Conservation (phyloP, 2,797 vertebrate genomes). For the Dermochelys coriacea region DNA sequence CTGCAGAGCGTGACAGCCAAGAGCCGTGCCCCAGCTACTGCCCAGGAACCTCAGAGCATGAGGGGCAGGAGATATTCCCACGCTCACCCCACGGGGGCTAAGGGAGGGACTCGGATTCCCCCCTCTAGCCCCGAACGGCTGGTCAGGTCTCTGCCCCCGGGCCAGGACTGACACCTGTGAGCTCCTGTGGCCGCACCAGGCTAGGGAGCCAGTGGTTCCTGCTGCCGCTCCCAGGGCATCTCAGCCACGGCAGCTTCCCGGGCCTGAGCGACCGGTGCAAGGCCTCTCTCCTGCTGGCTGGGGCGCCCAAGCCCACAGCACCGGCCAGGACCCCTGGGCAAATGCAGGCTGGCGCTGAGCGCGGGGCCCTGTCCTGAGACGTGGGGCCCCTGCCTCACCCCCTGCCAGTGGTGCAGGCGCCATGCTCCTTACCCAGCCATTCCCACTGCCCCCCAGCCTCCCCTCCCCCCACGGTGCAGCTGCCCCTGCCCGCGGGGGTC, state of each 20-base stretch:
- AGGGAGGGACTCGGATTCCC: background rate
- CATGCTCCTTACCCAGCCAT: too few relatives aligned
- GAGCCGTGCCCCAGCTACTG: too few relatives aligned
- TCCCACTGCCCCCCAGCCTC: background rate
- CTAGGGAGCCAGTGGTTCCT: background rate
- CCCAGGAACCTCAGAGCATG: too few relatives aligned
- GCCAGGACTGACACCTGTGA: background rate
- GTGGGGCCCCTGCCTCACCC: background rate
- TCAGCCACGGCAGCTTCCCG: background rate
- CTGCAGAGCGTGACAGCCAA: too few relatives aligned
- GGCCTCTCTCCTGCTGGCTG: too few relatives aligned
- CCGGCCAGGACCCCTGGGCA: background rate
- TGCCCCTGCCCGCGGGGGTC: background rate
- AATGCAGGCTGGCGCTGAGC: background rate
- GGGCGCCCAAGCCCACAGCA: background rate
- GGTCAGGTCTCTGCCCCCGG: accelerated
- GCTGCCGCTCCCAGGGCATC: accelerated
- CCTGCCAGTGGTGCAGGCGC: too few relatives aligned
- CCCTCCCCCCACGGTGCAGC: too few relatives aligned
- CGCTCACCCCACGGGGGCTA: background rate
- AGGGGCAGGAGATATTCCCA: too few relatives aligned
- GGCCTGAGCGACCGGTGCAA: background rate
- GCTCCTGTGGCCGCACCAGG: accelerated
- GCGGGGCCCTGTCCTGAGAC: background rate
- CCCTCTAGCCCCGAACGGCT: background rate